phyloP scores from a whole-genome alignment of 1,140 invertebrate species.

The Nasonia vitripennis region DNA sequence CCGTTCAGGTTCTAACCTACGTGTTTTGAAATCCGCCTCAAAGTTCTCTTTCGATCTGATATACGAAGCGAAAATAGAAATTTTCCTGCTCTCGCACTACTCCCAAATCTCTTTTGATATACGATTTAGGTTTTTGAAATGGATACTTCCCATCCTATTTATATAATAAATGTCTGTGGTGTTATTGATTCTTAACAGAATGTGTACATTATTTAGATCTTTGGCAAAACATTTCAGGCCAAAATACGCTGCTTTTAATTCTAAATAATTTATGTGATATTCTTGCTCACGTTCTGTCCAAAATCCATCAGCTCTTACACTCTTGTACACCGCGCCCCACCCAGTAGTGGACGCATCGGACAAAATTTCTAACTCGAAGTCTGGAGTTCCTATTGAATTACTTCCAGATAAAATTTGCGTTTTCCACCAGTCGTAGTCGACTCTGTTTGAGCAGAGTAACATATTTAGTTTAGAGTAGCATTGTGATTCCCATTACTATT shows the following conservation, averaged over 20 bases:
- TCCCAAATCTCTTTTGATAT: conserved; percentile 17
- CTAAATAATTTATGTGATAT: conserved; percentile 21
- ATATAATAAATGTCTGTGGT: conserved; percentile 37
- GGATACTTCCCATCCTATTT: no score
- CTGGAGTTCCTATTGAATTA: not conserved
- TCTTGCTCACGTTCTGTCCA: not conserved
- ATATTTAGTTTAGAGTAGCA: no score
- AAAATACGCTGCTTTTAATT: not conserved
- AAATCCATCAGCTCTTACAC: not conserved
- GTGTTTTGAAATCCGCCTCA: not conserved
- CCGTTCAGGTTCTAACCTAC: no score
- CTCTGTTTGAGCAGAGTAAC: no score
- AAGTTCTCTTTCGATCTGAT: conserved; percentile 9
- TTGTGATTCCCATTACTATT: not conserved
- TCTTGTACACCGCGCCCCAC: not conserved
- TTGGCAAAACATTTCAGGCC: conserved; percentile 26
- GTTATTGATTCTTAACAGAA: conserved; percentile 29
- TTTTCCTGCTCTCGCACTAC: conserved; percentile 3
- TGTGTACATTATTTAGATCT: not conserved
- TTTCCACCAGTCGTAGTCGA: not conserved
- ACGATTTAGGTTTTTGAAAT: no score
- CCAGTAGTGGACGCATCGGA: conserved; percentile 13
- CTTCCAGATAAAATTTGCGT: not conserved
- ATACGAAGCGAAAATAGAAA: conserved; percentile 31
- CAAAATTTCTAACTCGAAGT: conserved; percentile 29